Evolutionary conservation across 2,888 invertebrate species (phyloP), one percentile per base, ranked within the genome.

Genomic region (Neocrepidodera transversa): DNA sequence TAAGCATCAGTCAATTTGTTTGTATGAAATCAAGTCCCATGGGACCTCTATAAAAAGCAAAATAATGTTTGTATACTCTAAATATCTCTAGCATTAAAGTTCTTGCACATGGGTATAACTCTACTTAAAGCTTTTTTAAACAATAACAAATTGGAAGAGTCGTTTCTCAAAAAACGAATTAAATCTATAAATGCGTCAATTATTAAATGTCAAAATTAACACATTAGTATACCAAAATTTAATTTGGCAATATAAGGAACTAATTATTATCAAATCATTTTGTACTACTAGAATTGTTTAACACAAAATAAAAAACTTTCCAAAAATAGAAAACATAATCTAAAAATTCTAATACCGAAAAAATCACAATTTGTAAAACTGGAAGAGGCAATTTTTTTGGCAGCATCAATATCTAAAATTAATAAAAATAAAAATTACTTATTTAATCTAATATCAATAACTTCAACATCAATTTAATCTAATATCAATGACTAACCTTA

Each of bases 41-140:
- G n/a, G n/a, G n/a, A n/a, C n/a, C n/a, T n/a, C n/a, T n/a, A n/a
- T n/a, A n/a, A n/a, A n/a, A n/a, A n/a, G n/a, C n/a, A n/a, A n/a
- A n/a, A n/a, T n/a, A n/a, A n/a, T n/a, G n/a, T n/a, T n/a, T n/a
- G n/a, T n/a, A n/a, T n/a, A n/a, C n/a, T n/a, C n/a, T n/a, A n/a
- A n/a, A n/a, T n/a, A n/a, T n/a, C n/a, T n/a, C n/a, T n/a, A n/a
- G n/a, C n/a, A n/a, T n/a, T n/a, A n/a, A n/a, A n/a, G n/a, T n/a
- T n/a, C n/a, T n/a, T n/a, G n/a, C n/a, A n/a, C n/a, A n/a, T n/a
- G n/a, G n/a, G n/a, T n/a, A n/a, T 17, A 32, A 48, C 38, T 11
- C 40, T 52, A 52, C 40, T 30, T 42, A 42, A 52, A 52, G 42
- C 52, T 38, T 52, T 40, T n/a, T n/a, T 42, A 7, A 10, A 10